Base-by-base conservation (phyloP, 1,140 invertebrate species). In the Harpegnathos saltator region DNA sequence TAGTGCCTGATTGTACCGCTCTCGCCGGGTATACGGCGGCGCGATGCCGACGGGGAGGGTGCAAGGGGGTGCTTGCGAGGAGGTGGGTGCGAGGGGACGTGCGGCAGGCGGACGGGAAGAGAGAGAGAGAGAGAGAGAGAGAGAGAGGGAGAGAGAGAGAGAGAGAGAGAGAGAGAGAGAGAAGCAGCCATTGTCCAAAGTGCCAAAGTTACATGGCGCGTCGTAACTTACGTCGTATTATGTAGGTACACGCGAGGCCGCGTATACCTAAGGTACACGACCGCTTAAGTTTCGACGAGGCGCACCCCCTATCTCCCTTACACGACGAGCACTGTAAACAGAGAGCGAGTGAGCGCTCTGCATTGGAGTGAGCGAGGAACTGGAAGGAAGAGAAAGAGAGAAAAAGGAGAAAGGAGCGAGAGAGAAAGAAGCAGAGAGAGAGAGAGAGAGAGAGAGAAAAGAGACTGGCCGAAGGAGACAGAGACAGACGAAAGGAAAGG, bases 191-290 rank as follows among this genome's bases (percentile, higher is more conserved):
- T 90, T 90, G 89, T 90, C 89, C 89, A 90, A 90, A 90, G 89
- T 90, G 89, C 85, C 89, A 90, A 90, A 90, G 86, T 90, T 90
- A 90, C 89, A 89, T 84, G 89, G 87, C 84, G 88, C 88, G 85
- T 86, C 89, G 84, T 88, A 90, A 88, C 84, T 89, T 88, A 89
- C 88, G 84, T 86, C 88, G 88, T 89, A 89, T 89, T 89, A 89
- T 87, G 83, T 89, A 89, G 84, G 86, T 85, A 86, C 84, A 86
- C 88, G 86, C 88, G 84, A 89, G 85, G 84, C 72, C 71, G 75
- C 85, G 62, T 89, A 86, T 85, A 89, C 77, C 80, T 80, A 89
- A 89, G 88, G 88, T 89, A 89, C 88, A 89, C 87, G 88, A 89
- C 88, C 88, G 88, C 88, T 89, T 89, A 89, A 89, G 88, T 89